phyloP scores from a whole-genome alignment of 2,888 invertebrate species.

The Gari tellinella region DNA sequence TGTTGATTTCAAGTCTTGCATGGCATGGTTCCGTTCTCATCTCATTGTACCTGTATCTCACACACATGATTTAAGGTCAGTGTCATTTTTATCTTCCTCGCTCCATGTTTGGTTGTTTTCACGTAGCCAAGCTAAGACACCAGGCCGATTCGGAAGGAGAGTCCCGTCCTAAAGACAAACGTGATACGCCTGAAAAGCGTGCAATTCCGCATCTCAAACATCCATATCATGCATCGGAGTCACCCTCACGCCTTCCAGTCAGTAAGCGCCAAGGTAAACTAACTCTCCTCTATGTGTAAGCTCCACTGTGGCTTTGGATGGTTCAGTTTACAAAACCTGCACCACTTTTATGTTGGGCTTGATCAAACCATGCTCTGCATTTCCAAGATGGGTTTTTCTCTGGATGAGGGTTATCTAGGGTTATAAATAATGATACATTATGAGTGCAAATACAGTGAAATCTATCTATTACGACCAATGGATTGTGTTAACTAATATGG shows the following conservation, averaged over 20 bases:
- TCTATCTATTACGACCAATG: no score
- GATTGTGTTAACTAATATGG: no score
- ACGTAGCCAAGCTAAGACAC: slow-evolving; percentile 54
- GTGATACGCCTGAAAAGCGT: slow-evolving; percentile 56
- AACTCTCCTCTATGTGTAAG: not conserved
- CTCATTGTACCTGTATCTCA: not conserved
- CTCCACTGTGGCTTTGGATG: no score
- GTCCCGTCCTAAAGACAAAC: slow-evolving; percentile 22
- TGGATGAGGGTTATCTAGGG: no score
- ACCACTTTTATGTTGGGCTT: not conserved
- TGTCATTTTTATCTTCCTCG: not conserved
- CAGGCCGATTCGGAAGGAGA: slow-evolving; percentile 38
- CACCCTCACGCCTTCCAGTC: slow-evolving; percentile 55
- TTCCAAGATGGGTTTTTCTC: no score
- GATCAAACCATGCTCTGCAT: not conserved
- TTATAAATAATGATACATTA: no score
- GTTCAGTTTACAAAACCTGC: no score
- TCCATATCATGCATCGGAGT: slow-evolving; percentile 53
- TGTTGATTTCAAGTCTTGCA: not conserved
- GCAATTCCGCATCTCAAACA: slow-evolving; percentile 53
- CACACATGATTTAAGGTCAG: not conserved
- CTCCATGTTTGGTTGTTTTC: slow-evolving; percentile 42
- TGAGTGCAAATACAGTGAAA: no score
- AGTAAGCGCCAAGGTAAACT: slow-evolving; percentile 62
- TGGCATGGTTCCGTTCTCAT: slow-evolving; percentile 20